Evolutionary conservation across 2,888 invertebrate species (phyloP).

Genomic region (Muschampia staudingeri): DNA sequence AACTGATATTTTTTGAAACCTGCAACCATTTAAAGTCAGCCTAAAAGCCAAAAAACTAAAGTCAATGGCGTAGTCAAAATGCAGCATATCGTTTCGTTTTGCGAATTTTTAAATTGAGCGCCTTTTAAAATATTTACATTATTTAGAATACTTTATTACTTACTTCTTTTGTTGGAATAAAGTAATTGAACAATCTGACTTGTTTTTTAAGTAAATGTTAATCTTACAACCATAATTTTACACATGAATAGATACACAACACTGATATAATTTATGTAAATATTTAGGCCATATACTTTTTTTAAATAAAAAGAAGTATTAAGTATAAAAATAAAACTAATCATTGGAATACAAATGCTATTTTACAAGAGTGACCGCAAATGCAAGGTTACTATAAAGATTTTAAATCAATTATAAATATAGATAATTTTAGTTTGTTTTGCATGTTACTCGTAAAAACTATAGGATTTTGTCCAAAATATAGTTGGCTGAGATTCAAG

Average conservation of each 20-base stretch:
- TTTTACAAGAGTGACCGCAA: background rate
- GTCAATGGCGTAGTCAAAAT: too few relatives aligned
- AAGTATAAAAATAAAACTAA: too few relatives aligned
- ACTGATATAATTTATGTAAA: background rate
- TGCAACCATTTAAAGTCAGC: too few relatives aligned
- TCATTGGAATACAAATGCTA: background rate
- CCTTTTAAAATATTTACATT: too few relatives aligned
- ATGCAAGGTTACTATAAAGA: background rate
- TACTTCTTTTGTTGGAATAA: background rate
- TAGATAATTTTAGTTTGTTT: background rate
- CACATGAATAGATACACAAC: constrained; percentile 10
- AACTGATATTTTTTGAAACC: too few relatives aligned
- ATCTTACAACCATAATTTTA: background rate
- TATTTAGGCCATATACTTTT: constrained; percentile 1
- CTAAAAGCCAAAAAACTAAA: too few relatives aligned
- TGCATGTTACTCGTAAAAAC: background rate
- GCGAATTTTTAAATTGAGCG: too few relatives aligned
- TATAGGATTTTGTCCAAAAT: constrained; percentile 51
- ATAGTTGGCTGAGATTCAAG: constrained; percentile 67
- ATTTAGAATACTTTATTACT: background rate
- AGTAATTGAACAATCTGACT: background rate
- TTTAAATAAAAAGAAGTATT: background rate
- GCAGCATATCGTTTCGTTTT: too few relatives aligned
- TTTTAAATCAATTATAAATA: background rate
- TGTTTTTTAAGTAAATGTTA: background rate